Evolutionary conservation across 2,888 invertebrate genomes (phyloP), one percentile per base, ranked within the genome.

Genomic region (Dasypogon diadema): DNA sequence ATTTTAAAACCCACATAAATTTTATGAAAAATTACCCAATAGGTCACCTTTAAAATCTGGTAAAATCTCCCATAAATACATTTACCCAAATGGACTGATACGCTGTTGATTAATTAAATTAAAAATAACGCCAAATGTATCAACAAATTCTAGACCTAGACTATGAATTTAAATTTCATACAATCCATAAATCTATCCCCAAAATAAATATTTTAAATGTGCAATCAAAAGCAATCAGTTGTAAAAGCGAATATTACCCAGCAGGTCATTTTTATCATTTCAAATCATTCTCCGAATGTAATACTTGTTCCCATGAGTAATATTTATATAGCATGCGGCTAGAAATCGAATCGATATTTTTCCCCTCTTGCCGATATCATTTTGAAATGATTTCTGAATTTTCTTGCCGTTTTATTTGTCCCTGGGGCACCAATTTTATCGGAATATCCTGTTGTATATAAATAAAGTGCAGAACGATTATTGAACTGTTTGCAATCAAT

Each of bases 361-460:
- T 58, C 30, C 42, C 58, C 30, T 58, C 37, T 37, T n/a, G 60
- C 21, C 37, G 16, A 37, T 34, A 65, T 65, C 46, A 65, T 37
- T 65, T 46, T 65, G 46, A 65, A 65, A 65, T 65, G 65, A 65
- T 65, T 65, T 65, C 46, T 65, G 65, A 65, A 65, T 65, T 65
- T 65, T 65, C 46, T 46, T 48, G 46, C 65, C 65, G 21, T 22
- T 65, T 65, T 65, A 48, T 65, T 65, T 65, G 46, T 65, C 46
- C 48, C 26, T 24, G 22, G 65, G 65, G 65, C 21, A 21, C 18
- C 60, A 60, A 60, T 60, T 60, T 42, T 60, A 37, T 60, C 37
- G 34, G 37, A 37, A 60, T 58, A 58, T 60, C 60, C 37, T 37
- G 34, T 37, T 8, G 60, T 37, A 37, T 34, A 60, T 60, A 60